Evolutionary conservation across 2,797 vertebrate species (phyloP), one percentile per base, ranked within the genome.

Genomic region (Psittacula derbiana): DNA sequence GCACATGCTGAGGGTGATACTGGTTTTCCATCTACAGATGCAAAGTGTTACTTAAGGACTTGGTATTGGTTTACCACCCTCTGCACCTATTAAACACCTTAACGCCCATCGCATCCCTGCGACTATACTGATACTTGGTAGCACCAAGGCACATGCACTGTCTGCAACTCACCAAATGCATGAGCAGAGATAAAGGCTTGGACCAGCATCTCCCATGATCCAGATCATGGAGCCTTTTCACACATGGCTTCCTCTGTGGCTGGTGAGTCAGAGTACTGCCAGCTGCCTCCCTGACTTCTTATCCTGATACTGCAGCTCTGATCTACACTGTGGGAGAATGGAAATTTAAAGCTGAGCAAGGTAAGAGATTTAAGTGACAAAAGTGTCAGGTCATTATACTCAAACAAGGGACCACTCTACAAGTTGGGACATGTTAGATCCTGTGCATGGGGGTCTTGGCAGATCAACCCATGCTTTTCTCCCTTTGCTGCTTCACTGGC

Each of bases 401-500:
- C n/a, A 36, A 58, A 58, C 55, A 58, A 58, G 15, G 7, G 1
- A 57, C 8, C 11, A 1, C 52, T 33, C 65, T 28, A 52, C 28
- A 16, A 27, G 11, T 0, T 49, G 33, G 44, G 31, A 60, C n/a
- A 11, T 0, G 0, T 24, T 40, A 73, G 25, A 24, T 3, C 2
- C 36, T 10, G 30, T 16, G 41, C 12, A 8, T 0, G 2, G 24
- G 1, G 5, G 44, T 49, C 58, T 84, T 17, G 8, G 66, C 2
- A 1, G 30, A 44, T 5, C 44, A 72, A 16, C 4, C n/a, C 0
- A 0, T 4, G 27, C 8, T 50, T 49, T 38, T 31, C 27, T 47
- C 14, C 62, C 24, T 40, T 64, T 25, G 40, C 66, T 78, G 28
- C 57, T 67, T 60, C 57, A 67, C 9, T 36, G 19, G 53, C 40